phyloP scores from a whole-genome alignment of 2,113 vertebrate species.

The Elanus axillaris region DNA sequence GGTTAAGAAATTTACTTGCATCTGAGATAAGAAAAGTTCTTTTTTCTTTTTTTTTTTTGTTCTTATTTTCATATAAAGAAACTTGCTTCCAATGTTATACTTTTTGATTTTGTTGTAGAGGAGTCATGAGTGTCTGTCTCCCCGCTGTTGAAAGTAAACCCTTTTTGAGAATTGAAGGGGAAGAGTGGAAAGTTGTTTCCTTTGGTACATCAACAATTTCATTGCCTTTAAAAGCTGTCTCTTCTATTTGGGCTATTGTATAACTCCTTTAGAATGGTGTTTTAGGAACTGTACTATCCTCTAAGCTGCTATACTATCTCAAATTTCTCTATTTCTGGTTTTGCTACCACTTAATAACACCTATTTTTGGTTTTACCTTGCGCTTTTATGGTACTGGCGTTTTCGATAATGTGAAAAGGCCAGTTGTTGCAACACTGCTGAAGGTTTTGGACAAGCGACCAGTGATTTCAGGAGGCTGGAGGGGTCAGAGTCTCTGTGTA shows the following conservation, averaged over 20 bases:
- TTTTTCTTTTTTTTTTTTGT: background rate
- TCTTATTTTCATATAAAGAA: background rate
- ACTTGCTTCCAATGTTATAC: background rate
- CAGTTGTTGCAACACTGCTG: background rate
- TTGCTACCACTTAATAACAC: background rate
- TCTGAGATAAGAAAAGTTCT: background rate
- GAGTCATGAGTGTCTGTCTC: background rate
- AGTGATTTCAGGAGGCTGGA: background rate
- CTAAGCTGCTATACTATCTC: background rate
- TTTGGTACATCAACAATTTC: background rate
- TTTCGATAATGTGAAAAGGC: background rate
- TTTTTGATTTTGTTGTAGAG: background rate
- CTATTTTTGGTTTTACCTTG: background rate
- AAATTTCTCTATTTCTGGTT: background rate
- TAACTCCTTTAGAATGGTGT: background rate
- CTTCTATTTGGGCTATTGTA: background rate
- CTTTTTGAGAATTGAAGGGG: background rate
- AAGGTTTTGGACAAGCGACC: background rate
- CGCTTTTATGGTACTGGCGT: background rate
- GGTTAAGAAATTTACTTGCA: background rate
- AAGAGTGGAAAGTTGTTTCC: background rate
- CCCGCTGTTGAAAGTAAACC: background rate
- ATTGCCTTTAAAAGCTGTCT: background rate
- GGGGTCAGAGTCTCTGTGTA: background rate
- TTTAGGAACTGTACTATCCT: background rate